Conservation (phyloP, 1,140 invertebrate genomes). For the Drosophila rhopaloa region DNA sequence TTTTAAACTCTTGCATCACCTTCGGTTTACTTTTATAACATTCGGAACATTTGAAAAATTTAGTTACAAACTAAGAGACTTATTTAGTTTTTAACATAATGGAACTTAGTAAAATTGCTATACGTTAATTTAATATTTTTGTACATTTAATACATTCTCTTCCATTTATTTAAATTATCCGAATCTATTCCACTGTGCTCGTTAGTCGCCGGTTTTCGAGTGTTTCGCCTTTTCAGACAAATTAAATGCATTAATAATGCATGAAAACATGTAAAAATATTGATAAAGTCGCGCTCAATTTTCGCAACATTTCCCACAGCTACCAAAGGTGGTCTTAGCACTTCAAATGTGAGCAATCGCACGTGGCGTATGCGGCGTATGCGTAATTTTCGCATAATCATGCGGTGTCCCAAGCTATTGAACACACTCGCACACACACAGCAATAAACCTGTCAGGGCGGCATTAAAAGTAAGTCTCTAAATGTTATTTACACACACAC, state of each 20-base stretch:
- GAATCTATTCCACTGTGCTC: conserved; percentile 15
- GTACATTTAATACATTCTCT: no score
- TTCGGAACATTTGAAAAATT: no score
- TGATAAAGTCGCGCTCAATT: conserved; percentile 63
- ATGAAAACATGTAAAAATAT: conserved; percentile 61
- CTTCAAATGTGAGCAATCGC: conserved; percentile 74
- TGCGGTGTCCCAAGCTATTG: conserved; percentile 63
- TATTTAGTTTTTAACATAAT: no score
- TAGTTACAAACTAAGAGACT: no score
- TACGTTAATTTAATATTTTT: no score
- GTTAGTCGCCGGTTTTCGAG: conserved; percentile 31
- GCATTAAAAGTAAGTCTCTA: conserved; percentile 76
- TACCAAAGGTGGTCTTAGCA: conserved; percentile 53
- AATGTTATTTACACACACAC: conserved; percentile 70
- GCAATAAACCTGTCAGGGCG: conserved; percentile 72
- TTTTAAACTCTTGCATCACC: no score
- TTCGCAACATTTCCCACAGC: conserved; percentile 37
- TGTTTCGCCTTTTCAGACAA: conserved; percentile 65
- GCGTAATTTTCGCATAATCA: conserved; percentile 80
- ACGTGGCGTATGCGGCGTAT: conserved; percentile 67
- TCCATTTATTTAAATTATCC: background rate
- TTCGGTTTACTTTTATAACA: no score
- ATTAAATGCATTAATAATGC: conserved; percentile 81
- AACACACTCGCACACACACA: conserved; percentile 50
- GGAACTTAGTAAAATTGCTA: no score